Evolutionary conservation across 2,113 vertebrate species (phyloP), one percentile per base, ranked within the genome.

Genomic region (Astur gentilis): DNA sequence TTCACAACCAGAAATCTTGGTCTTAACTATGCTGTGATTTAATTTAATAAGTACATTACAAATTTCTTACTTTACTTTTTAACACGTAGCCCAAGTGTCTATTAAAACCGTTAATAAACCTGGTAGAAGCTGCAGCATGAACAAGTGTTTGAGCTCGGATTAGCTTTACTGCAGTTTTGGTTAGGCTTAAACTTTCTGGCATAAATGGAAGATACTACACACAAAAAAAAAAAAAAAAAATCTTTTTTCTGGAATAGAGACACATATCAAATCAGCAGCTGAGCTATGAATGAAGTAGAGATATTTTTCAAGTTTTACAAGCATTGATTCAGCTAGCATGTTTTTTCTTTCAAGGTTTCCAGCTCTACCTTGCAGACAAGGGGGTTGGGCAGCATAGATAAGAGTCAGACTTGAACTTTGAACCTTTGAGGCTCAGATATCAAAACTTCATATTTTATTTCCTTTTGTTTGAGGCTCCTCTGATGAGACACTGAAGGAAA

Each of bases 401-500:
- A 90, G 89, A 95, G 82, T 44, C 77, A 81, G 70, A 69, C 77
- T 82, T 88, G 78, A 91, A 84, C 86, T 91, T 72, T 87, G 93
- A 95, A 80, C 94, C 90, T 66, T 42, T 57, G 90, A 93, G 61
- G 52, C 61, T 94, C 65, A 80, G 69, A 72, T 87, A 92, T 90
- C 76, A 94, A 79, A 92, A 85, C 82, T 79, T 67, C 47, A 14
- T 83, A 58, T 84, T 96, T 95, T 95, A 77, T 89, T 87, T 93
- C 72, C 29, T 79, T 90, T 95, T 93, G 61, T 95, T 87, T 73
- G 87, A 58, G 49, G 66, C 10, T 83, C 4, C 61, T 84, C 64
- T 91, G 66, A 83, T 65, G 57, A 92, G 60, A 58, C 25, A 65
- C 5, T 60, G 22, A 90, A 70, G 44, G 31, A 76, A 96, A 85